A percentile compares a stretch with the other conserved stretches of the same genome.
These are phyloP conservation scores for Thelaira solivaga DNA, from an alignment of 2,888 invertebrate genomes.

Conservation along the genomic window DNA sequence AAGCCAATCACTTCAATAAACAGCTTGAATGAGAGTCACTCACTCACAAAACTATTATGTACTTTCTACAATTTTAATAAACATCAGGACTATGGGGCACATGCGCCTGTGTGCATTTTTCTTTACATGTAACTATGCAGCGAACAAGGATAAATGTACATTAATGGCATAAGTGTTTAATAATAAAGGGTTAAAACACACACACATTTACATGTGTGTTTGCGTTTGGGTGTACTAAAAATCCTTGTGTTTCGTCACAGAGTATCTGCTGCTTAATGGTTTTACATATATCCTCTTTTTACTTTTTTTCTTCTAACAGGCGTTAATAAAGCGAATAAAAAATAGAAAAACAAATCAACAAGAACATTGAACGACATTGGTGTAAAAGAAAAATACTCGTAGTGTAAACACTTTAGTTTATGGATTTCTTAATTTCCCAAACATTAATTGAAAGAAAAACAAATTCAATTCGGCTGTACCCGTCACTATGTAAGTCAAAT, in stretches of 20 bases:
- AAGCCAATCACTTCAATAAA: no score
- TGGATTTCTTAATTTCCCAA: background rate
- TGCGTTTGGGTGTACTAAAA: background rate
- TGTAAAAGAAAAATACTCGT: background rate
- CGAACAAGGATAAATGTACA: conserved; percentile 58
- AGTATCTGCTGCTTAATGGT: conserved; percentile 1
- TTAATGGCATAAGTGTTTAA: conserved; percentile 59
- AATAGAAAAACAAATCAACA: conserved; percentile 2
- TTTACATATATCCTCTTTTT: conserved; percentile 31
- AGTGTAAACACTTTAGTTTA: background rate
- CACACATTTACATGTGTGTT: background rate
- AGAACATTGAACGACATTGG: conserved; percentile 52
- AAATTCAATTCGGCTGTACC: no score
- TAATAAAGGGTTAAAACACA: conserved; percentile 49
- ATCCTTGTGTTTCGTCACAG: no score
- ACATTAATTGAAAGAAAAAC: background rate
- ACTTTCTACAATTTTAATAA: no score
- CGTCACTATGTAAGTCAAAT: no score
- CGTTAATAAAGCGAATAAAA: background rate
- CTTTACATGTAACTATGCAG: background rate
- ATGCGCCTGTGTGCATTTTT: background rate
- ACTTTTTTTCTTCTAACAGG: conserved; percentile 22
- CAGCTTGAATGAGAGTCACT: background rate
- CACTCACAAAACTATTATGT: no score
- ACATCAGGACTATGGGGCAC: background rate